These are phyloP conservation scores for Petroica traversi DNA, from an alignment of 2,113 vertebrate genomes.

Conservation along the genomic window DNA sequence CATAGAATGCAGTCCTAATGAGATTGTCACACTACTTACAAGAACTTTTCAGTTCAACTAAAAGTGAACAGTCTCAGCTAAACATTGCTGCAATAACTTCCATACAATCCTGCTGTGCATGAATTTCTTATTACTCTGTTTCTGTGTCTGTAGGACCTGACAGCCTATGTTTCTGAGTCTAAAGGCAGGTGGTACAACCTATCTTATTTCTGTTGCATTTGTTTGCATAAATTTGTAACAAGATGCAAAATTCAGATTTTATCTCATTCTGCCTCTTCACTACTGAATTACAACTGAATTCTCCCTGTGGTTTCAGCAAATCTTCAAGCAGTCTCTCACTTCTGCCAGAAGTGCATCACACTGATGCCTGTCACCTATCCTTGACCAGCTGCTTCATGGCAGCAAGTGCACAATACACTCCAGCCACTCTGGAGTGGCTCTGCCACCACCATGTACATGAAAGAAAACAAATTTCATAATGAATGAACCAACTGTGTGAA, in stretches of 20 bases:
- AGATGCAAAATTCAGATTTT: background rate
- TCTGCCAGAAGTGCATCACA: background rate
- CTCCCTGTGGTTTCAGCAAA: background rate
- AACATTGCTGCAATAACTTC: background rate
- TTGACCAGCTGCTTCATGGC: background rate
- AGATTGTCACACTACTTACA: background rate
- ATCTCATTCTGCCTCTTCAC: background rate
- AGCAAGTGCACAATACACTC: fast-evolving
- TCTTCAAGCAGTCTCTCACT: background rate
- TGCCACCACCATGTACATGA: background rate
- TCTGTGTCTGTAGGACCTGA: background rate
- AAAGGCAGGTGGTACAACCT: background rate
- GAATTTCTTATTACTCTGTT: background rate
- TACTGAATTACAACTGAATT: background rate
- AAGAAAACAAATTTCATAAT: background rate
- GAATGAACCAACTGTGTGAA: background rate
- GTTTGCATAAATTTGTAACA: background rate
- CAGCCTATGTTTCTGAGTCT: background rate
- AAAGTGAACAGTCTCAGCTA: background rate
- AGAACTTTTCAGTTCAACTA: background rate
- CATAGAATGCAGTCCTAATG: background rate
- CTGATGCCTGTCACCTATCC: background rate
- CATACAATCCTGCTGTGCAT: background rate
- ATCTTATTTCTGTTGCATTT: background rate
- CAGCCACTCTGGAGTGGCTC: background rate